Evolutionary conservation across 2,113 vertebrate genomes (phyloP), one percentile per base, ranked within the genome.

Genomic region (Prionailurus viverrinus): DNA sequence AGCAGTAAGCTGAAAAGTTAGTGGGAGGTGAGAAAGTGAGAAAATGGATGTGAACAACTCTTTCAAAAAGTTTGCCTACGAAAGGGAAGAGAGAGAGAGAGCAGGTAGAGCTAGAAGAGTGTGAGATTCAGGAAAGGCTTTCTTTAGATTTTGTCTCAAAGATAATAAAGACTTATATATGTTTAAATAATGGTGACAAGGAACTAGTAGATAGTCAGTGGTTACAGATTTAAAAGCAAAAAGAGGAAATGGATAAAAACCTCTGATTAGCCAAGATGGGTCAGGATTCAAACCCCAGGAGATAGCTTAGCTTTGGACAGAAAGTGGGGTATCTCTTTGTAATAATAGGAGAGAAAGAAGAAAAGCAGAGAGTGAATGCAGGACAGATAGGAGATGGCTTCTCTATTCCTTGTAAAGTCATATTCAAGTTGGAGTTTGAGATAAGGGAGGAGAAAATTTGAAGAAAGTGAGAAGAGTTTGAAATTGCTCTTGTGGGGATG

Each of bases 111-210:
- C 45, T 55, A 69, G 48, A 85, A 69, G 41, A 79, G 4, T 36
- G 27, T 41, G 55, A 65, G 29, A 71, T n/a, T 16, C n/a, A 80
- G 14, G 61, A 4, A 89, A 3, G 6, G 7, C 36, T 96, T 90
- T 65, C 41, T 78, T 78, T 78, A 80, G 65, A 78, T 93, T 69
- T 93, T 65, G 31, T 55, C 76, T 73, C 61, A 94, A 94, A 31
- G 55, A 91, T 80, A 80, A 78, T 53, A 51, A 89, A 83, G 33
- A 53, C 48, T 79, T 79, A 80, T 80, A 53, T 58, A 65, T 90
- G 33, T 39, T 85, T 63, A 85, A 68, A 68, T 83, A 58, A 55
- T 69, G n/a, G 21, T 69, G 41, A 66, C 33, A 79, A 41, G n/a
- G 63, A 79, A 36, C 29, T 15, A n/a, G 31, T 15, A 78, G 36